Conservation (phyloP, 2,797 vertebrate species). For the Melanotaenia nigrans region DNA sequence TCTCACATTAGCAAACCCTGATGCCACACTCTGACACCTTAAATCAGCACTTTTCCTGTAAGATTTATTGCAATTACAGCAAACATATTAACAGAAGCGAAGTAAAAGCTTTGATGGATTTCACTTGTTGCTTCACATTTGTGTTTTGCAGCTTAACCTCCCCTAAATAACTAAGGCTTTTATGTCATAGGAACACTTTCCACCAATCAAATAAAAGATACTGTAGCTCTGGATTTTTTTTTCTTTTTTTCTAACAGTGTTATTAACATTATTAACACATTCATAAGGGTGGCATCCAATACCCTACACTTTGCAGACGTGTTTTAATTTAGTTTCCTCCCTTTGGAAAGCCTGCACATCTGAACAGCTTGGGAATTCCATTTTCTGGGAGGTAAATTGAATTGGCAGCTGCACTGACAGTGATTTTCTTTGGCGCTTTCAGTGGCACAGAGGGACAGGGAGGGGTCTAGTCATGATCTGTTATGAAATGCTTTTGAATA, state of each 20-base stretch:
- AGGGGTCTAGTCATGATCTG: constrained; percentile 23
- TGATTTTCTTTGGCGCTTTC: constrained; percentile 69
- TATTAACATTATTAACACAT: constrained; percentile 25
- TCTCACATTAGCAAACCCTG: constrained; percentile 9
- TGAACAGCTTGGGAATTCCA: constrained; percentile 66
- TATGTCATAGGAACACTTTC: neutral
- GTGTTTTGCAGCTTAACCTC: neutral
- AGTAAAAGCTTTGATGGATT: neutral
- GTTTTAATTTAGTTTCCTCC: constrained; percentile 66
- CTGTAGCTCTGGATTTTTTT: constrained; percentile 4
- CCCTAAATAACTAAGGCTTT: neutral
- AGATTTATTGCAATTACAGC: neutral
- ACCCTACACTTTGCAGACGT: constrained; percentile 38
- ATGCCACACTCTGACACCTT: no score
- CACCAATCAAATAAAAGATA: neutral
- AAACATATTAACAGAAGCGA: neutral
- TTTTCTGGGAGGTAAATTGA: constrained; percentile 75
- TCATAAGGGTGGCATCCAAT: constrained; percentile 46
- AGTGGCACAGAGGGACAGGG: constrained; percentile 38
- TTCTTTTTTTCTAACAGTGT: constrained; percentile 19
- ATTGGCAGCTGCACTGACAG: constrained; percentile 67
- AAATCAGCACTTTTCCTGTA: no score
- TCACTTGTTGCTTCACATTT: neutral
- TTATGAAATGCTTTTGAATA: constrained; percentile 33
- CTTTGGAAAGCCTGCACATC: constrained; percentile 47